phyloP scores from a whole-genome alignment of 2,113 vertebrate genomes.

The Scytalopus superciliaris region DNA sequence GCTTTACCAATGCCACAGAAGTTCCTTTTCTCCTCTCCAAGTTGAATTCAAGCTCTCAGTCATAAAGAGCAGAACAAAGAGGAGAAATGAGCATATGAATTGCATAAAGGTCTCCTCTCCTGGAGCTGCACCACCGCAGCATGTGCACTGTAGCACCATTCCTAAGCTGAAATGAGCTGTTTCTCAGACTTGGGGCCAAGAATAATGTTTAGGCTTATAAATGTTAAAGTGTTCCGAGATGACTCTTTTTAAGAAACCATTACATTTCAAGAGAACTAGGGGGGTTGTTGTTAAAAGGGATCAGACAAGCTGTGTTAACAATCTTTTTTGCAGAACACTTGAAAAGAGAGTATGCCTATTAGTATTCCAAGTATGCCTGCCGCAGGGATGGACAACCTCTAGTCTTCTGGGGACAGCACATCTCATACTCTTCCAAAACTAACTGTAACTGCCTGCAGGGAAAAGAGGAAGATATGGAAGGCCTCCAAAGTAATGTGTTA shows the following conservation, averaged over 20 bases:
- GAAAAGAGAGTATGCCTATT: not conserved
- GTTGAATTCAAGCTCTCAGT: not conserved
- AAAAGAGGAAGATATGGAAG: not conserved
- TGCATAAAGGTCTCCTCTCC: not conserved
- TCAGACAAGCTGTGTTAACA: not conserved
- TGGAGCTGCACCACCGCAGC: not conserved
- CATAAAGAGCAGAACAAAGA: not conserved
- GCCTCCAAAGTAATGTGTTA: not conserved
- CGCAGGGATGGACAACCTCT: not conserved
- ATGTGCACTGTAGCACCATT: not conserved
- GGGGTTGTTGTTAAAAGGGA: not conserved
- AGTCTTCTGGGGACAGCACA: not conserved
- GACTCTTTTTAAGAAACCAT: slow-evolving; percentile 3
- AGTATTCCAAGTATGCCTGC: not conserved
- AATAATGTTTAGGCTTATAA: slow-evolving; percentile 11
- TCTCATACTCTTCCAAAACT: not conserved
- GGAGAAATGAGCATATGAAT: not conserved
- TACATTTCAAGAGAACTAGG: not conserved
- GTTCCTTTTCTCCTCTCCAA: not conserved
- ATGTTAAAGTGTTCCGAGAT: not conserved
- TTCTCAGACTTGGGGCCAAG: not conserved
- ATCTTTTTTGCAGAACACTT: not conserved
- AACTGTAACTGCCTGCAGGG: not conserved
- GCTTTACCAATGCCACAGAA: not conserved
- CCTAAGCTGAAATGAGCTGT: not conserved